These are phyloP conservation scores for Argyresthia goedartella DNA, from an alignment of 2,888 invertebrate genomes.

Conservation along the genomic window DNA sequence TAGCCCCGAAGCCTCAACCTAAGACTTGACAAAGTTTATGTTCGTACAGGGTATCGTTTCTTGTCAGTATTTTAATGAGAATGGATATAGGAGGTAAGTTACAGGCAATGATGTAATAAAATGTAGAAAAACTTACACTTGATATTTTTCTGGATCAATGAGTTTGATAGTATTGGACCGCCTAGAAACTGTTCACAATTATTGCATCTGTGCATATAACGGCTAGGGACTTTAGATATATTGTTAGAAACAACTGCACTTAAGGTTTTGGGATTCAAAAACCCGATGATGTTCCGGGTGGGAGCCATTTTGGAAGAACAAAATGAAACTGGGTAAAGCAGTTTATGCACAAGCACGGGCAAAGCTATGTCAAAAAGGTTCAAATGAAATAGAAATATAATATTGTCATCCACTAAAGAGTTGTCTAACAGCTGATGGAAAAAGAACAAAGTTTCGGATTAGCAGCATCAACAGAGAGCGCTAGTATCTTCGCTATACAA, in stretches of 20 bases:
- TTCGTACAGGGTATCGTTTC: no score
- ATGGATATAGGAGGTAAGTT: neutral
- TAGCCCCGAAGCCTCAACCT: neutral
- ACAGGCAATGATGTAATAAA: conserved; percentile 56
- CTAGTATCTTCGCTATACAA: no score
- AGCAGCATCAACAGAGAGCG: no score
- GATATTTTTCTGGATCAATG: conserved; percentile 43
- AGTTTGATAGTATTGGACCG: conserved; percentile 31
- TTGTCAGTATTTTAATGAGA: neutral
- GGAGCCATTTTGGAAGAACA: conserved; percentile 68
- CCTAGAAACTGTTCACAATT: conserved; percentile 48
- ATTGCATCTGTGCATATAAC: conserved; percentile 64
- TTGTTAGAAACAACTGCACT: conserved; percentile 61
- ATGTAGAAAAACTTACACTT: conserved; percentile 61
- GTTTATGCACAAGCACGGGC: neutral
- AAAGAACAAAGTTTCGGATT: no score
- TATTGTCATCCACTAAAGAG: no score
- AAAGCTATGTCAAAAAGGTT: neutral
- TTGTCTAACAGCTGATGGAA: no score
- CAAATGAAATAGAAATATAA: no score
- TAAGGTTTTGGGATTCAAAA: conserved; percentile 70
- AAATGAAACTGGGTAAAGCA: conserved; percentile 5
- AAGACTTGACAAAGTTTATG: no score
- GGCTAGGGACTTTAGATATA: conserved; percentile 56
- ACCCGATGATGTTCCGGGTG: conserved; percentile 71